Conservation (phyloP, 2,888 invertebrate genomes). For the Fabriciana adippe region DNA sequence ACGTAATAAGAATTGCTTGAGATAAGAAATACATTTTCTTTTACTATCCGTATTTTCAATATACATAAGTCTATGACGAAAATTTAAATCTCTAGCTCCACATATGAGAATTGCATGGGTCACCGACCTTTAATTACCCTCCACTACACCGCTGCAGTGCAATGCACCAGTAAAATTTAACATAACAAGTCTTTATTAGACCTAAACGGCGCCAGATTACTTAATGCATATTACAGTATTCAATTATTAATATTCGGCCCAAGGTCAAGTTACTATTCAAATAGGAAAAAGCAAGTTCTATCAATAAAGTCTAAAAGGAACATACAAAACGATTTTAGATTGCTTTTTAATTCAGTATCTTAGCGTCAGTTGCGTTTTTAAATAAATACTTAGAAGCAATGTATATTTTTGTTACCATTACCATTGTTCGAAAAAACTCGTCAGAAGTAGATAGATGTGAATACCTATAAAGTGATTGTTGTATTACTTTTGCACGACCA, state of each 20-base stretch:
- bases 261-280: not conserved
- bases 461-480: slow-evolving; percentile 59
- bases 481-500: slow-evolving; percentile 55
- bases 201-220: slow-evolving; percentile 53
- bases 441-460: slow-evolving; percentile 36
- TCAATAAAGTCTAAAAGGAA: no score
- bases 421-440: slow-evolving; percentile 1
- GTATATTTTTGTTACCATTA: not conserved
- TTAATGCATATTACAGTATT: slow-evolving; percentile 39
- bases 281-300: not conserved
- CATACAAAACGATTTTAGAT: no score
- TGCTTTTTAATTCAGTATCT: no score
- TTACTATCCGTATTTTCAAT: slow-evolving; percentile 10
- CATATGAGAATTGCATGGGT: slow-evolving; percentile 64
- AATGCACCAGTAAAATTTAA: slow-evolving; percentile 80
- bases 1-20: no score
- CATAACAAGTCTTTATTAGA: slow-evolving; percentile 78
- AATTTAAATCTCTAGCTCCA: slow-evolving; percentile 56
- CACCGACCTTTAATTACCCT: slow-evolving; percentile 77
- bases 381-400: no score
- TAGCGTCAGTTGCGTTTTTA: no score
- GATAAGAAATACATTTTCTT: not conserved
- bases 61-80: slow-evolving; percentile 19
- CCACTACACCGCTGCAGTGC: slow-evolving; percentile 70
- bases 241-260: slow-evolving; percentile 9